phyloP scores from a whole-genome alignment of 1,140 invertebrate genomes.

The Drosophila punjabiensis region DNA sequence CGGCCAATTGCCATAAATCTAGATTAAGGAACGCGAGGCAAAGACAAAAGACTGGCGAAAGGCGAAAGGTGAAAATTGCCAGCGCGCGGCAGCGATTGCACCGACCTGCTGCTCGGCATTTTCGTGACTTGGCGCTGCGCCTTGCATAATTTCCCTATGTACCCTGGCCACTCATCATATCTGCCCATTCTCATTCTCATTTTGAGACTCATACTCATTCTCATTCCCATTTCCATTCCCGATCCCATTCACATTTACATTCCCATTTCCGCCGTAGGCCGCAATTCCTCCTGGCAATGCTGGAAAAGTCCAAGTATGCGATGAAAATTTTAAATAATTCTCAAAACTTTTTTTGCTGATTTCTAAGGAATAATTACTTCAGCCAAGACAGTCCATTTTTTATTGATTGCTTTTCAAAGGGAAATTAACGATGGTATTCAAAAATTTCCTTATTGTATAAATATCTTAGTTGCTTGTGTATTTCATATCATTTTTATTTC shows the following conservation, averaged over 20 bases:
- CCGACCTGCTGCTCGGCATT: conserved; percentile 41
- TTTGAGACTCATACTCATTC: conserved; percentile 18
- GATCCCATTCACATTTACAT: conserved; percentile 48
- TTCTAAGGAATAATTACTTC: background rate
- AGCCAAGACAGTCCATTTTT: background rate
- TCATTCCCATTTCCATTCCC: no score
- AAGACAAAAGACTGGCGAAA: conserved; percentile 45
- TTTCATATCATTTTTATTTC: background rate
- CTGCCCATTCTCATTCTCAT: conserved; percentile 27
- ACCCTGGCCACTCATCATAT: conserved; percentile 48
- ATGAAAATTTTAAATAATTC: background rate
- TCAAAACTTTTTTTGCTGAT: background rate
- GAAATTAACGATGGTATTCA: background rate
- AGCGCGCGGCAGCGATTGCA: conserved; percentile 42
- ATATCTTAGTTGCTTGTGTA: background rate
- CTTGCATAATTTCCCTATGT: conserved; percentile 70
- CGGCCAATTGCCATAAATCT: conserved; percentile 79
- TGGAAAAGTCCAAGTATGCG: conserved; percentile 2
- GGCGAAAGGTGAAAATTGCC: conserved; percentile 81
- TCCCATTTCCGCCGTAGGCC: conserved; percentile 34
- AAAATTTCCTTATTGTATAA: background rate
- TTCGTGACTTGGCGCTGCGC: conserved; percentile 42
- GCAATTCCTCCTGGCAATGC: conserved; percentile 7
- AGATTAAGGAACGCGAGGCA: conserved; percentile 75
- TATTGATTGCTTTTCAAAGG: background rate